Evolutionary conservation across 2,113 vertebrate genomes (phyloP), one percentile per base, ranked within the genome.

Genomic region (Cololabis saira): DNA sequence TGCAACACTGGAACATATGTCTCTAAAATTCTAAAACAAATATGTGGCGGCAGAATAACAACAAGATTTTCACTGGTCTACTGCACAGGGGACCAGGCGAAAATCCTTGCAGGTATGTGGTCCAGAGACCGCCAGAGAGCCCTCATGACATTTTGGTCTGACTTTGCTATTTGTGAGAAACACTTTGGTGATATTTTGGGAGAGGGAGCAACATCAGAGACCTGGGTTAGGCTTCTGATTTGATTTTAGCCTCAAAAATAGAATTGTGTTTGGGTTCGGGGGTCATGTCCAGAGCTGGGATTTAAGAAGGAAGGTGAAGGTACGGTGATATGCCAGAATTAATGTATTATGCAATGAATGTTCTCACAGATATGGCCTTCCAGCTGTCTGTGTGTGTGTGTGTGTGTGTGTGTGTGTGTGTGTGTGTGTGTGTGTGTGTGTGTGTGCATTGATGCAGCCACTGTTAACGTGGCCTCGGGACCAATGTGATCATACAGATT

Each of bases 401-500:
- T 67, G 17, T 33, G 24, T 27, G 24, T 27, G 24, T 27, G 24
- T 27, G 24, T 27, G 24, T 27, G 24, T 27, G 24, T 27, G 24
- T 27, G 24, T 27, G 24, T 27, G 24, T 27, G 24, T 27, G 24
- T 27, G 24, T 10, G 37, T 18, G 41, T 51, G n/a, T 51, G n/a
- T 52, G 14, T 19, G 44, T 17, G 6, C 19, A 13, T 37, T 7
- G 33, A 11, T 19, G 7, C 16, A 6, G 41, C 30, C 12, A 12
- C 12, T 55, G 18, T 64, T 40, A 52, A 70, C 58, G 61, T 37
- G 58, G 65, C 71, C 30, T 52, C 9, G 13, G 63, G 72, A 77
- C 69, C 74, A 75, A 57, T 59, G 41, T 50, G 77, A 76, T 76
- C 43, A 76, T 71, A 57, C 49, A 55, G 76, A 21, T 77, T 63